A percentile compares a stretch with the other conserved stretches of the same genome.
Conservation (phyloP, 2,888 invertebrate genomes). For the Alcis repandata region DNA sequence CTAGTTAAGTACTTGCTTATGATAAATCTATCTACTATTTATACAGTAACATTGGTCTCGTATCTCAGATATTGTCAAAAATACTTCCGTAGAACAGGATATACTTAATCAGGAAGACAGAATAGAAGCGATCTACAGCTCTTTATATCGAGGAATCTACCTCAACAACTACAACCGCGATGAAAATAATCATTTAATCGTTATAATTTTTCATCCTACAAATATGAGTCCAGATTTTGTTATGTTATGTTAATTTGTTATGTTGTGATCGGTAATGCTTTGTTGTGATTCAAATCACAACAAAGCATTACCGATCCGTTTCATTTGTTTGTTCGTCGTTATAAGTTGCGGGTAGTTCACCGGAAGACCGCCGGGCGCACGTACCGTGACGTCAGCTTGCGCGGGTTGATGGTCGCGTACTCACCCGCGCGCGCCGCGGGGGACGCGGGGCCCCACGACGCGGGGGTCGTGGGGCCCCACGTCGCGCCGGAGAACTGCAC, state of each 20-base stretch:
- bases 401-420: constrained; percentile 65
- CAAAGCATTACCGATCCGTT: too few species aligned
- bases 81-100: background rate
- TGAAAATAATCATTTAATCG: too few species aligned
- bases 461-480: constrained; percentile 46
- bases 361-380: constrained; percentile 50
- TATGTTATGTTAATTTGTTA: too few species aligned
- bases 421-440: constrained; percentile 47
- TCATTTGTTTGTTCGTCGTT: too few species aligned
- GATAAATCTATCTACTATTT: constrained; percentile 1
- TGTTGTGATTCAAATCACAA: too few species aligned
- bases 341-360: constrained; percentile 32
- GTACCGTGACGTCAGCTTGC: constrained; percentile 56
- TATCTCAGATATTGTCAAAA: background rate
- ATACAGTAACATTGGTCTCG: constrained; percentile 40
- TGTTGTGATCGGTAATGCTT: too few species aligned
- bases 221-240: too few species aligned
- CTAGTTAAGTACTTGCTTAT: constrained; percentile 1
- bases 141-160: too few species aligned
- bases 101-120: constrained; percentile 25
- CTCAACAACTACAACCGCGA: too few species aligned
- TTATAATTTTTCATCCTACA: too few species aligned
- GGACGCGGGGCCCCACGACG: constrained; percentile 42
- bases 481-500: constrained; percentile 43
- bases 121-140: background rate